A percentile compares a stretch with the other conserved stretches of the same genome.
These are phyloP conservation scores for Sinocyclocheilus maitianheensis DNA, from an alignment of 2,113 vertebrate species.

Conservation along the genomic window DNA sequence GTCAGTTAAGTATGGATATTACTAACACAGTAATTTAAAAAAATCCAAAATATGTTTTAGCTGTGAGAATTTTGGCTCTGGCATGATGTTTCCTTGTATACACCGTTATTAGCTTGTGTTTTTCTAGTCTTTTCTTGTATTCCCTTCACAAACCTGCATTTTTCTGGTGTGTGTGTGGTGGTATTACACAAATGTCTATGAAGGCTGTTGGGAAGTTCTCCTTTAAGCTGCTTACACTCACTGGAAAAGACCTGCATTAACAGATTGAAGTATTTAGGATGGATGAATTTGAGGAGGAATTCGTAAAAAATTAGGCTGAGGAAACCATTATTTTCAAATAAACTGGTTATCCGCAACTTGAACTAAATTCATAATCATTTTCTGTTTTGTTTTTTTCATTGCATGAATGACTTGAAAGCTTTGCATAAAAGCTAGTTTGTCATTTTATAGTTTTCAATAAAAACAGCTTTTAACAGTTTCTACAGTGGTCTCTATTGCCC, in stretches of 20 bases:
- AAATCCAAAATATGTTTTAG: not conserved
- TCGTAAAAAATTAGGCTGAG: not conserved
- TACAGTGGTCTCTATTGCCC: not conserved
- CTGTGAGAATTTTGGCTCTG: not conserved
- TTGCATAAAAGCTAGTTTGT: not conserved
- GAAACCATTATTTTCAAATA: not conserved
- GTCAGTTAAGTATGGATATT: not conserved
- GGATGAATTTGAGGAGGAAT: slow-evolving; percentile 28
- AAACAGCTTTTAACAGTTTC: not conserved
- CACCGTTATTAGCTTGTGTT: not conserved
- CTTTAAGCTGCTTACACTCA: slow-evolving; percentile 47
- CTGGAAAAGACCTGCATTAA: slow-evolving; percentile 44
- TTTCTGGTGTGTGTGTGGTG: not conserved
- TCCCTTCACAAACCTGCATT: not conserved
- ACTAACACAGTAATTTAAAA: not conserved
- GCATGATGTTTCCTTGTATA: not conserved
- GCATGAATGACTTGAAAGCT: not conserved
- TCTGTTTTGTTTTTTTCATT: not conserved
- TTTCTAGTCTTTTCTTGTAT: not conserved
- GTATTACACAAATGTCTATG: slow-evolving; percentile 40
- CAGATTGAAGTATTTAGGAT: slow-evolving; percentile 55
- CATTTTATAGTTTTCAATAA: not conserved
- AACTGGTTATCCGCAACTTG: not conserved
- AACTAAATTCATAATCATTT: not conserved
- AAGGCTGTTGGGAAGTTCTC: slow-evolving; percentile 27